Evolutionary conservation across 2,113 vertebrate species (phyloP).

Genomic region (Antechinus flavipes): DNA sequence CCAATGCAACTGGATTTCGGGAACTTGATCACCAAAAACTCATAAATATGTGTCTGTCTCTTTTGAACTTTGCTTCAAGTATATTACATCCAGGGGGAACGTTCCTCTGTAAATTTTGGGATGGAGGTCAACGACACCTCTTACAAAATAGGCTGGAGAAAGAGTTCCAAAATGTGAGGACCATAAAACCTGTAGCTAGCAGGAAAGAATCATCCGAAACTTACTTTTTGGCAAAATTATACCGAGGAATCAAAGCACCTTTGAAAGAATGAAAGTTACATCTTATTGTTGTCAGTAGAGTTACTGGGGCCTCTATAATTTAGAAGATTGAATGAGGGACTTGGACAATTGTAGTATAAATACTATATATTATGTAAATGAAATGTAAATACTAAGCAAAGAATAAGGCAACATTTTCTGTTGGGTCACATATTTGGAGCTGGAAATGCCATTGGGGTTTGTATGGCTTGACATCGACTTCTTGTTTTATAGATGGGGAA

Average conservation of each 20-base stretch:
- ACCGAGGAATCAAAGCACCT: slow-evolving; percentile 60
- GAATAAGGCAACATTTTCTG: neutral
- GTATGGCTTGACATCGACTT: neutral
- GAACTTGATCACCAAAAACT: slow-evolving; percentile 94
- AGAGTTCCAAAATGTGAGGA: slow-evolving; percentile 86
- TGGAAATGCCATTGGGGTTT: neutral
- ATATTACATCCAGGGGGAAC: slow-evolving; percentile 87
- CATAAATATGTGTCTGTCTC: slow-evolving; percentile 86
- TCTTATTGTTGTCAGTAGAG: neutral
- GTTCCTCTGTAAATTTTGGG: slow-evolving; percentile 95
- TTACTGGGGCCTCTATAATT: neutral
- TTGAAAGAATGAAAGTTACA: neutral
- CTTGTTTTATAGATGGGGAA: neutral
- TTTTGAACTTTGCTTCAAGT: slow-evolving; percentile 86
- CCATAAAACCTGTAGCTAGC: slow-evolving; percentile 92
- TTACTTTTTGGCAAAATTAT: slow-evolving; percentile 90
- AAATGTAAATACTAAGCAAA: neutral
- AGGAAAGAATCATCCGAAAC: slow-evolving; percentile 93
- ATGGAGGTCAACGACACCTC: slow-evolving; percentile 84
- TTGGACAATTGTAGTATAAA: neutral
- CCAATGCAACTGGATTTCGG: slow-evolving; percentile 92
- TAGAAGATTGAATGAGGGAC: neutral
- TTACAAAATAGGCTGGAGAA: slow-evolving; percentile 86
- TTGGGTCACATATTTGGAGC: neutral
- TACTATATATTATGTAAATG: neutral